Percentiles rank a stretch among this genome's conserved stretches.
These are phyloP conservation scores for Imbricaverruca yamaguchii DNA, from an alignment of 2,888 invertebrate genomes.

Conservation along the genomic window DNA sequence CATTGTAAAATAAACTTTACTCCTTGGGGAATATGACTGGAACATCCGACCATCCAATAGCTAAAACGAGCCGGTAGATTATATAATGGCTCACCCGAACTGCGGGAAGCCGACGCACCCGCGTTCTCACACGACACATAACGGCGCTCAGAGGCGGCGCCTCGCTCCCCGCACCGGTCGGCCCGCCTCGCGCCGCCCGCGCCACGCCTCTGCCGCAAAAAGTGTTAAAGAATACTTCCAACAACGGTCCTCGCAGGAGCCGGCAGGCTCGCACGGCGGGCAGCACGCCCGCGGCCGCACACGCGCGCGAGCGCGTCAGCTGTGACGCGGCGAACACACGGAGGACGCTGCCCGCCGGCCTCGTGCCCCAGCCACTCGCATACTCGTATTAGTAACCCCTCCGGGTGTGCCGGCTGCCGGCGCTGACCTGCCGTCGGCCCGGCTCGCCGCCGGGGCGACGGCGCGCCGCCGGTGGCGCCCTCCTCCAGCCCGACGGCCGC, in stretches of 20 bases:
- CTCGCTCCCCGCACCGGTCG: background rate
- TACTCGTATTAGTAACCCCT: slow-evolving; percentile 16
- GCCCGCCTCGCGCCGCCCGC: background rate
- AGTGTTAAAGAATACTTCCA: slow-evolving; percentile 15
- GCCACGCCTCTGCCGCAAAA: background rate
- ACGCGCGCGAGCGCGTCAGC: background rate
- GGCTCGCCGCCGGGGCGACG: too few species aligned
- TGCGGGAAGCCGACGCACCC: too few species aligned
- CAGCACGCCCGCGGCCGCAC: background rate
- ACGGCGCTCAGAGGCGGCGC: too few species aligned
- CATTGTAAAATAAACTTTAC: too few species aligned
- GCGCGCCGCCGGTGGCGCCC: too few species aligned
- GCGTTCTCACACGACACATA: too few species aligned
- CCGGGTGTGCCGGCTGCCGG: background rate
- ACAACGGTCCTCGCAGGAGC: background rate
- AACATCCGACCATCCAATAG: too few species aligned
- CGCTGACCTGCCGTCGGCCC: too few species aligned
- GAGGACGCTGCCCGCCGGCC: background rate
- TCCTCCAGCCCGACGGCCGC: too few species aligned
- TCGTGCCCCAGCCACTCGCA: background rate
- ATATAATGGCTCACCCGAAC: too few species aligned
- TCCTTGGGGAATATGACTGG: too few species aligned
- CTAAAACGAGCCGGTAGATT: too few species aligned
- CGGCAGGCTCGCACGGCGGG: background rate
- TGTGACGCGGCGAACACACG: slow-evolving; percentile 2